Conservation (phyloP, 2,113 vertebrate species). For the Phalacrocorax brasilianus region DNA sequence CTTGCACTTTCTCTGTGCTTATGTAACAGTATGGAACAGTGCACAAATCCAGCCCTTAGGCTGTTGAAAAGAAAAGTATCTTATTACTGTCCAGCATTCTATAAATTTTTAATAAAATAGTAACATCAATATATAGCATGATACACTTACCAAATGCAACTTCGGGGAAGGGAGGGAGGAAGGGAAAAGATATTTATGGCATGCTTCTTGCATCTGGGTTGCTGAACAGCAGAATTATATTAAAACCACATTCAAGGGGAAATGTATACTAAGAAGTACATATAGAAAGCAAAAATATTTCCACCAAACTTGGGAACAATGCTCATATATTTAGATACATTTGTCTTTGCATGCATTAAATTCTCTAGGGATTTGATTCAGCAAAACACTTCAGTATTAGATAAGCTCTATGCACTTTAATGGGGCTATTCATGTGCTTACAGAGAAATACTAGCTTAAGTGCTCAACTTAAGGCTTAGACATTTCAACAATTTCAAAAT, state of each 20-base stretch:
- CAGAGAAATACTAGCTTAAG: neutral
- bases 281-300: neutral
- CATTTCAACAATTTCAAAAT: neutral
- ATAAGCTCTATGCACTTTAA: neutral
- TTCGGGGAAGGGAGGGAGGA: neutral
- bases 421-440: neutral
- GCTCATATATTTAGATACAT: neutral
- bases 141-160: neutral
- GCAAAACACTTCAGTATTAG: neutral
- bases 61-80: neutral
- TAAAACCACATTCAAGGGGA: conserved; percentile 15
- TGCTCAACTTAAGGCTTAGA: neutral
- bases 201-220: neutral
- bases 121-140: neutral
- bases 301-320: neutral
- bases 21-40: neutral
- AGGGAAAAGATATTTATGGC: neutral
- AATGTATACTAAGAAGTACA: neutral
- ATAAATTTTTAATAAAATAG: neutral
- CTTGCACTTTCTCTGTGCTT: neutral
- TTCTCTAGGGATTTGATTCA: neutral
- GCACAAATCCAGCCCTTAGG: neutral
- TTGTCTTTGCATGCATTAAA: neutral
- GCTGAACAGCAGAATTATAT: neutral
- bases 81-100: neutral